Conservation (phyloP, 2,888 invertebrate species). For the Athetis lepigone region DNA sequence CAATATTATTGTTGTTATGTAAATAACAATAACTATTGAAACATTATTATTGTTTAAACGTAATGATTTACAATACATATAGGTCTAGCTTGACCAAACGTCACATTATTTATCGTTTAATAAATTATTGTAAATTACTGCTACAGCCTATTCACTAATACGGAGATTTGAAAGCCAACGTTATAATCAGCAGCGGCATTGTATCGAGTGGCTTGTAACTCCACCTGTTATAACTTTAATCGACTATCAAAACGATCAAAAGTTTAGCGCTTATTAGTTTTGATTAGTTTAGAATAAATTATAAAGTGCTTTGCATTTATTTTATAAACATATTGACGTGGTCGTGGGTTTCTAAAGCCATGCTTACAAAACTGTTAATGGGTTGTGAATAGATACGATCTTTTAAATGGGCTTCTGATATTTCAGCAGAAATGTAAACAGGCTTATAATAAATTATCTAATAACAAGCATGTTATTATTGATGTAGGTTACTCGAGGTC, state of each 20-base stretch:
- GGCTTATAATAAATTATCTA: slow-evolving; percentile 21
- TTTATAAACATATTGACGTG: slow-evolving; percentile 38
- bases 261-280: slow-evolving; percentile 45
- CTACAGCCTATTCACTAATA: not conserved
- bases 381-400: slow-evolving; percentile 37
- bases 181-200: slow-evolving; percentile 32
- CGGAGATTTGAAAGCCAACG: slow-evolving; percentile 16
- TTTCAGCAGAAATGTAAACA: slow-evolving; percentile 31
- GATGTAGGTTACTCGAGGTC: not conserved
- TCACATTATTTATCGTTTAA: slow-evolving; percentile 19
- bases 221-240: slow-evolving; percentile 40
- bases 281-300: slow-evolving; percentile 51
- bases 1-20: no score
- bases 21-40: no score
- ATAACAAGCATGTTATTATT: slow-evolving; percentile 1
- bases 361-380: slow-evolving; percentile 45
- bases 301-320: slow-evolving; percentile 49
- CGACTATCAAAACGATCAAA: slow-evolving; percentile 49
- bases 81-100: slow-evolving; percentile 1
- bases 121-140: slow-evolving; percentile 24
- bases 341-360: slow-evolving; percentile 29
- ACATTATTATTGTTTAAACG: no score
- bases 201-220: slow-evolving; percentile 31
- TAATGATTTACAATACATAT: not conserved
- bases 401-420: slow-evolving; percentile 41